Evolutionary conservation across 2,888 invertebrate genomes (phyloP).

Genomic region (Synergus laeviventris): DNA sequence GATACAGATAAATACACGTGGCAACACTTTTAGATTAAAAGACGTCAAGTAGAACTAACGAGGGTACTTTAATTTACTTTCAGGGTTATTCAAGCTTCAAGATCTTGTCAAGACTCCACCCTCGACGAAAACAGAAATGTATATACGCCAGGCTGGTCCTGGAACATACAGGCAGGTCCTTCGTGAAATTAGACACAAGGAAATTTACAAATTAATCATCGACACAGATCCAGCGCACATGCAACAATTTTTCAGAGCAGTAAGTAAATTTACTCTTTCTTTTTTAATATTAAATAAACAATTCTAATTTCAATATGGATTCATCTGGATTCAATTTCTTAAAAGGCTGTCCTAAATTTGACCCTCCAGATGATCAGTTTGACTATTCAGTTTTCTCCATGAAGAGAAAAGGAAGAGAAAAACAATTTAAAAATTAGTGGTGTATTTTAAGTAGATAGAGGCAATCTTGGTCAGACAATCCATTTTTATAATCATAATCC

Average conservation of each 20-base stretch:
- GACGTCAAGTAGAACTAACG: no score
- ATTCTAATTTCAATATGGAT: no score
- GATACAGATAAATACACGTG: no score
- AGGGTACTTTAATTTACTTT: conserved; percentile 40
- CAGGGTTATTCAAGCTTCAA: conserved; percentile 89
- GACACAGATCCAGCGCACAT: conserved; percentile 91
- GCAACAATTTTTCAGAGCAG: conserved; percentile 90
- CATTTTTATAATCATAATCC: not conserved
- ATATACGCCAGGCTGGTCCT: conserved; percentile 86
- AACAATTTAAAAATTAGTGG: no score
- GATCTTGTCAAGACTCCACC: conserved; percentile 87
- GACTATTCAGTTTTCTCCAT: no score
- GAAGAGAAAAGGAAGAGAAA: no score
- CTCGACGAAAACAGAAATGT: conserved; percentile 83
- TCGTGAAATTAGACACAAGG: conserved; percentile 90
- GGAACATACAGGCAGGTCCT: conserved; percentile 83
- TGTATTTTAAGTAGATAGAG: no score
- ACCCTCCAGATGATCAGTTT: no score
- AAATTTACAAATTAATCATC: conserved; percentile 91
- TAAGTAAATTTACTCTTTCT: conserved; percentile 77
- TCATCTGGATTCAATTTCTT: no score
- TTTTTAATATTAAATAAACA: not conserved
- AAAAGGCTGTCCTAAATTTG: no score
- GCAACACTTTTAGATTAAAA: no score
- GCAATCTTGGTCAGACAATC: no score